Evolutionary conservation across 2,113 vertebrate genomes (phyloP).

Genomic region (Esox niger): DNA sequence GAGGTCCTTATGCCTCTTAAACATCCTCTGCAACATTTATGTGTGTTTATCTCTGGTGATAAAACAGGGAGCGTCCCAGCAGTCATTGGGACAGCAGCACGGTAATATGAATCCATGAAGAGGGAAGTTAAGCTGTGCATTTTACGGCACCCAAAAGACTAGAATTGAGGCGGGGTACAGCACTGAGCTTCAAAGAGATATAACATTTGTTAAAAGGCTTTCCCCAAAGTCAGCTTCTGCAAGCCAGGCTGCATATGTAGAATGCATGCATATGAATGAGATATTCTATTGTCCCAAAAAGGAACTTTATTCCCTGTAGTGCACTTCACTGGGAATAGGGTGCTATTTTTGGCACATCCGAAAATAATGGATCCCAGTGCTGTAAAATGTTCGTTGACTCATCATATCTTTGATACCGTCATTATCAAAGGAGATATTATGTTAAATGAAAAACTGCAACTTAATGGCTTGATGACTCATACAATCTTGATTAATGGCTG

Average conservation of each 20-base stretch:
- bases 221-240: slow-evolving; percentile 30
- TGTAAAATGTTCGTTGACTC: slow-evolving; percentile 49
- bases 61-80: slow-evolving; percentile 52
- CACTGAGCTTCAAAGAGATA: slow-evolving; percentile 39
- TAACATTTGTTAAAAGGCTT: slow-evolving; percentile 45
- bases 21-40: slow-evolving; percentile 65
- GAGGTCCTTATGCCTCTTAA: slow-evolving; percentile 42
- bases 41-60: slow-evolving; percentile 61
- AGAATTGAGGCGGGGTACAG: slow-evolving; percentile 19
- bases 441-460: no score
- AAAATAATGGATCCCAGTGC: not conserved
- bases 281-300: not conserved
- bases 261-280: slow-evolving; percentile 58
- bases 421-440: slow-evolving; percentile 14
- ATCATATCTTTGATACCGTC: slow-evolving; percentile 43
- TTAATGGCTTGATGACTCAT: not conserved
- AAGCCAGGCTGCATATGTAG: slow-evolving; percentile 47
- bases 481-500: not conserved
- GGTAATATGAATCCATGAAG: slow-evolving; percentile 64
- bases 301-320: no score
- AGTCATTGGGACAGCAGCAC: slow-evolving; percentile 42
- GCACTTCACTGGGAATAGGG: no score
- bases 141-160: slow-evolving; percentile 59
- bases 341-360: no score
- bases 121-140: slow-evolving; percentile 52